These are phyloP conservation scores for Plusia festucae DNA, from an alignment of 2,888 invertebrate genomes.

Conservation along the genomic window DNA sequence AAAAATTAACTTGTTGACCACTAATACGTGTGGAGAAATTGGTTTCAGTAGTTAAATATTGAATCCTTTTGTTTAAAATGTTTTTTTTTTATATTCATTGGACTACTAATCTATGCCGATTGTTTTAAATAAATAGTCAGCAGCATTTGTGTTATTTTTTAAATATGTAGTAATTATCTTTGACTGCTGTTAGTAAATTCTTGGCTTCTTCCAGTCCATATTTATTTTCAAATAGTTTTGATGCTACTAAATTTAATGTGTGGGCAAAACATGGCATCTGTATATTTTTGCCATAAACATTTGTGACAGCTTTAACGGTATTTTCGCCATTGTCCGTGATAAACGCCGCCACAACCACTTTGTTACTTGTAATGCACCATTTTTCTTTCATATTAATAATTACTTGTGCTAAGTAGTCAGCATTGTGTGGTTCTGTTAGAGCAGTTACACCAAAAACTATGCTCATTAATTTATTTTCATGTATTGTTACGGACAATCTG, in stretches of 20 bases:
- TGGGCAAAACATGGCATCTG: constrained; percentile 54
- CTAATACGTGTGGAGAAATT: no score
- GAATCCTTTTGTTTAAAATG: no score
- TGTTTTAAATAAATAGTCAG: no score
- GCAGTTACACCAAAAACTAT: constrained; percentile 47
- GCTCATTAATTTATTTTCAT: constrained; percentile 48
- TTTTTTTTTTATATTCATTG: no score
- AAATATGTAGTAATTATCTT: no score
- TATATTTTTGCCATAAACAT: constrained; percentile 56
- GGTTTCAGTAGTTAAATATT: no score
- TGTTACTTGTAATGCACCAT: constrained; percentile 46
- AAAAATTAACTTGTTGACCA: no score
- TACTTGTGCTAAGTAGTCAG: constrained; percentile 48
- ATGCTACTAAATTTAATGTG: constrained; percentile 56
- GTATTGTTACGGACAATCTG: no score
- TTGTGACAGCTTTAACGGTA: constrained; percentile 52
- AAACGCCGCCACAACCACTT: constrained; percentile 48
- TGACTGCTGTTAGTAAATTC: no score
- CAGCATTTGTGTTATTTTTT: no score
- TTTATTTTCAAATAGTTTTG: constrained; percentile 54
- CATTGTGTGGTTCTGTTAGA: constrained; percentile 51
- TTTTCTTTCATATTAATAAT: constrained; percentile 48
- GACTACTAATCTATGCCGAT: no score
- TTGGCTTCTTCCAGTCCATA: constrained; percentile 54
- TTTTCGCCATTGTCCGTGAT: constrained; percentile 40